phyloP scores from a whole-genome alignment of 2,797 vertebrate species.

The Melanotaenia maccullochi region DNA sequence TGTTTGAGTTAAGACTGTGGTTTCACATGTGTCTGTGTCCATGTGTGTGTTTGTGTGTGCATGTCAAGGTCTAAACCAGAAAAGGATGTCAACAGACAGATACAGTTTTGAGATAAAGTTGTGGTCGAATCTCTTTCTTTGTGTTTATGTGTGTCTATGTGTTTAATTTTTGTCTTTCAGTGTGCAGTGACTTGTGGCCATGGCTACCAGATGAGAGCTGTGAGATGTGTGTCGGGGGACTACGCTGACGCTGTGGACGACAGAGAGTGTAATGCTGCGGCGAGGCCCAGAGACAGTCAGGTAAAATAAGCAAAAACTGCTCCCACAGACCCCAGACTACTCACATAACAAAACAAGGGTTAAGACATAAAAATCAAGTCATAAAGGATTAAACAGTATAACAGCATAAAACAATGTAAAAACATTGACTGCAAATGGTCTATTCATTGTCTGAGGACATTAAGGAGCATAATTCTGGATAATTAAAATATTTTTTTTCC shows the following conservation, averaged over 20 bases:
- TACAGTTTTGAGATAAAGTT: slow-evolving; percentile 47
- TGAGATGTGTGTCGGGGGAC: slow-evolving; percentile 86
- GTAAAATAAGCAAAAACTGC: slow-evolving; percentile 66
- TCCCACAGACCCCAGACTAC: neutral
- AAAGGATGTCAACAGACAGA: slow-evolving; percentile 52
- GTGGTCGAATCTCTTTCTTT: slow-evolving; percentile 30
- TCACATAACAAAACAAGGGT: neutral
- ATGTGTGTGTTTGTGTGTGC: slow-evolving; percentile 11
- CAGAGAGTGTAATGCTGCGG: slow-evolving; percentile 86
- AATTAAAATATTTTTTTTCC: neutral
- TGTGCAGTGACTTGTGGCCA: slow-evolving; percentile 91
- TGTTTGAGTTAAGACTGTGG: slow-evolving; percentile 38
- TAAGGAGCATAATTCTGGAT: neutral
- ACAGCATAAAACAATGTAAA: neutral
- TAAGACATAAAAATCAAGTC: slow-evolving; percentile 4
- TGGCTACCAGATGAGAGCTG: slow-evolving; percentile 91
- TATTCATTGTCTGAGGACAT: neutral
- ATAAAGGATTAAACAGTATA: neutral
- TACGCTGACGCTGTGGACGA: slow-evolving; percentile 83
- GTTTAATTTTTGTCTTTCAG: slow-evolving; percentile 76
- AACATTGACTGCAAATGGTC: slow-evolving; percentile 20
- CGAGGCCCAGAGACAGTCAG: slow-evolving; percentile 88
- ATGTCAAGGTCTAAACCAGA: slow-evolving; percentile 30
- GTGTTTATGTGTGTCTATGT: slow-evolving; percentile 32
- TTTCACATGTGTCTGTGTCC: slow-evolving; percentile 25